A percentile compares a stretch with the other conserved stretches of the same genome.
Conservation (phyloP, 2,888 invertebrate genomes). For the Parasteatoda lunata region DNA sequence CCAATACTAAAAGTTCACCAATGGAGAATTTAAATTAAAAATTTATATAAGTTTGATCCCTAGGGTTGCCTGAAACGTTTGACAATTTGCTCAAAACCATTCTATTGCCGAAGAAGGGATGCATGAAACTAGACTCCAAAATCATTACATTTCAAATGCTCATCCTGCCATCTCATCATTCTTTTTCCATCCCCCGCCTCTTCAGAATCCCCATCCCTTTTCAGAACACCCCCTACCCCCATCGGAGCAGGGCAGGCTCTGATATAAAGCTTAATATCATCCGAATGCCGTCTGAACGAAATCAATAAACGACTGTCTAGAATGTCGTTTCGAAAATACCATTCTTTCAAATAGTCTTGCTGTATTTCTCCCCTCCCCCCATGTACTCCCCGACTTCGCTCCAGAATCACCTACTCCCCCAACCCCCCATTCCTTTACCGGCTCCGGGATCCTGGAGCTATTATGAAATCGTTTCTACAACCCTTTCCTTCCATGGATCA, state of each 20-base stretch:
- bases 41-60: too few relatives aligned
- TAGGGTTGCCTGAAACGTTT: neutral
- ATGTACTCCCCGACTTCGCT: neutral
- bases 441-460: conserved; percentile 29
- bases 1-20: too few relatives aligned
- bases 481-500: conserved; percentile 35
- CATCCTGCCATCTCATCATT: neutral
- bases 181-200: too few relatives aligned
- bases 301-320: conserved; percentile 46
- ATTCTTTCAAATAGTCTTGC: conserved; percentile 41
- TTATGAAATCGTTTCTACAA: conserved; percentile 59
- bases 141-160: conserved; percentile 1
- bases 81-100: neutral
- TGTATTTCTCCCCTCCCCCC: conserved; percentile 3
- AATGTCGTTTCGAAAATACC: conserved; percentile 55
- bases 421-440: conserved; percentile 25
- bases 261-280: conserved; percentile 33
- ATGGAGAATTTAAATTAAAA: too few relatives aligned
- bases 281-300: conserved; percentile 19
- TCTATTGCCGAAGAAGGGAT: neutral
- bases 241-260: neutral
- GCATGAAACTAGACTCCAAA: neutral
- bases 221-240: neutral
- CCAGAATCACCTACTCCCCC: conserved; percentile 39
- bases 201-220: neutral